phyloP scores from a whole-genome alignment of 1,140 invertebrate genomes.

The Hypsibius dujardini region DNA sequence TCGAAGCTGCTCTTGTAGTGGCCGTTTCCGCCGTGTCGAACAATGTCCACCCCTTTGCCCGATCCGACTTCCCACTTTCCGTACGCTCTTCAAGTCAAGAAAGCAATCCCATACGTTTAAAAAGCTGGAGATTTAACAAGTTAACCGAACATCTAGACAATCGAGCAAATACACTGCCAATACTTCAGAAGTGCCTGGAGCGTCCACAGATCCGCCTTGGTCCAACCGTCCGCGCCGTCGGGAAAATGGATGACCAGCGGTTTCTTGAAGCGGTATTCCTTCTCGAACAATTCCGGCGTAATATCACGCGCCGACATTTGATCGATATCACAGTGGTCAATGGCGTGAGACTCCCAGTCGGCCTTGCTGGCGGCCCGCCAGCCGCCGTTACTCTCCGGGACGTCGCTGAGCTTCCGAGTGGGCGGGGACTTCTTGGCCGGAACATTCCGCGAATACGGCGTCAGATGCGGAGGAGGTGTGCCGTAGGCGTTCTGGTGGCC shows the following conservation, averaged over 20 bases:
- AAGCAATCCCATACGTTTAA: background rate
- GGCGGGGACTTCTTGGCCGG: background rate
- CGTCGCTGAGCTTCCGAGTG: background rate
- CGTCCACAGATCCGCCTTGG: constrained; percentile 26
- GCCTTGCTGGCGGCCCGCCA: constrained; percentile 25
- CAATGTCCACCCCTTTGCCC: constrained; percentile 29
- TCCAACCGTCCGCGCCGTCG: constrained; percentile 29
- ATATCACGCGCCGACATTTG: constrained; percentile 24
- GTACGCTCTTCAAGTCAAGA: constrained; percentile 26
- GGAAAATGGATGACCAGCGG: constrained; percentile 29
- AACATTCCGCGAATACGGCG: background rate
- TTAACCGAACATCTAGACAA: too few relatives aligned
- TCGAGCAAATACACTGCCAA: too few relatives aligned
- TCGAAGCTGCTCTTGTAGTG: constrained; percentile 26
- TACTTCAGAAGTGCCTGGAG: constrained; percentile 18
- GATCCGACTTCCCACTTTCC: constrained; percentile 26
- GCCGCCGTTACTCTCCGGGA: constrained; percentile 21
- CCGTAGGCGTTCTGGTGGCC: background rate
- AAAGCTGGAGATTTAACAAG: too few relatives aligned
- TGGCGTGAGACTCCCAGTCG: constrained; percentile 22
- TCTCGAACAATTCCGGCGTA: constrained; percentile 27
- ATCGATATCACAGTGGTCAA: constrained; percentile 26
- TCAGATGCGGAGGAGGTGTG: background rate
- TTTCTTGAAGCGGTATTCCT: constrained; percentile 27
- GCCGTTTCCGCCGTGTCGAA: constrained; percentile 29